Percentiles rank a stretch among this genome's conserved stretches.
Evolutionary conservation across 2,797 vertebrate species (phyloP).

Genomic region (Amblyopsis hoosieri): DNA sequence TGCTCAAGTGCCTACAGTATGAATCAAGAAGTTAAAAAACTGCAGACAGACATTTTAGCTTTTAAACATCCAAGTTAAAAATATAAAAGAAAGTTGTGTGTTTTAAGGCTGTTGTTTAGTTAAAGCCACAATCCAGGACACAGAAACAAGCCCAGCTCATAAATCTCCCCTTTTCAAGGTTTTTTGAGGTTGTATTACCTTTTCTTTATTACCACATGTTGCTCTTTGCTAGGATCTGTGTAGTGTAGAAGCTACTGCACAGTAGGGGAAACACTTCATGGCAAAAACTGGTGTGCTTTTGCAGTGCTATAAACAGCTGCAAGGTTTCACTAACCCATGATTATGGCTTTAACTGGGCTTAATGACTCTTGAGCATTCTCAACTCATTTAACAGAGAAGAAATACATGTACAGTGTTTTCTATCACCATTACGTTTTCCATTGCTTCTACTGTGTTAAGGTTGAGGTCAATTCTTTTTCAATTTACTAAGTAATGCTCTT

Average conservation of each 20-base stretch:
- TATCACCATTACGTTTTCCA: constrained; percentile 31
- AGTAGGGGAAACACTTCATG: constrained; percentile 1
- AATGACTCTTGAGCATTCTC: constrained; percentile 66
- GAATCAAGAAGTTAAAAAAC: constrained; percentile 68
- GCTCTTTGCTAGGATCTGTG: constrained; percentile 12
- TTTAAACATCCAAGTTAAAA: constrained; percentile 57
- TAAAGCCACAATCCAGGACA: constrained; percentile 70
- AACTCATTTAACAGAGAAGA: constrained; percentile 55
- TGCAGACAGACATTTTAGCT: constrained; percentile 30
- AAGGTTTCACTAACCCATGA: constrained; percentile 50
- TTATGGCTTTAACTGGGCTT: constrained; percentile 68
- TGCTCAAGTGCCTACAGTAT: constrained; percentile 63
- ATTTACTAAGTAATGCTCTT: constrained; percentile 18
- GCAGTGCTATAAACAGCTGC: constrained; percentile 41
- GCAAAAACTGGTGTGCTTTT: constrained; percentile 25
- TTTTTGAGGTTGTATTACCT: constrained; percentile 18
- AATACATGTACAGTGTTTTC: constrained; percentile 55
- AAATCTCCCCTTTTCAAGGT: constrained; percentile 20
- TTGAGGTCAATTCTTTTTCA: constrained; percentile 48
- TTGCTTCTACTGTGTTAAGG: constrained; percentile 21
- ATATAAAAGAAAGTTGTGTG: constrained; percentile 50
- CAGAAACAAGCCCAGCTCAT: constrained; percentile 45
- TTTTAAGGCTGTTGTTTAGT: constrained; percentile 75
- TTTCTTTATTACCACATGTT: constrained; percentile 17
- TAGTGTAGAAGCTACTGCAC: constrained; percentile 28